Evolutionary conservation across 2,888 invertebrate species (phyloP).

Genomic region (Micropterix aruncella): DNA sequence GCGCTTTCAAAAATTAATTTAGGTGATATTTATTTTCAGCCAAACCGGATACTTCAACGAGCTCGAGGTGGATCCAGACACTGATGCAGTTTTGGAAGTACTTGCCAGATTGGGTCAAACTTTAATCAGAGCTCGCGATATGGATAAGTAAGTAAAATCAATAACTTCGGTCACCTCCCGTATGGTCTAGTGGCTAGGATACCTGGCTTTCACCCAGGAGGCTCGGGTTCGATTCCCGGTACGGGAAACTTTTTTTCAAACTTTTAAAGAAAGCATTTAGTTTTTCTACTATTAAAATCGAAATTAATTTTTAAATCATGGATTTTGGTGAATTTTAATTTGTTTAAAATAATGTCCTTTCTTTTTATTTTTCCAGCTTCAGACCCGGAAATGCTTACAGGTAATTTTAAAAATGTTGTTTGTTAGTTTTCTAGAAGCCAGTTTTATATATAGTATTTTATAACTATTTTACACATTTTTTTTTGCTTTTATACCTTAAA

Average conservation of each 20-base stretch:
- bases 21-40: conserved; percentile 19
- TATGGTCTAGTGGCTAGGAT: conserved; percentile 59
- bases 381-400: not conserved
- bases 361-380: no score
- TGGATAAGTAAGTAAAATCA: conserved; percentile 54
- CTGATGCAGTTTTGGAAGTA: conserved; percentile 65
- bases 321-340: no score
- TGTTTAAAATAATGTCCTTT: no score
- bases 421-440: no score
- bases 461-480: no score
- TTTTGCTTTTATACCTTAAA: no score
- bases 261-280: no score
- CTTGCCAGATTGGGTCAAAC: conserved; percentile 63
- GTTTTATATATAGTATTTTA: no score
- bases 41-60: conserved; percentile 36
- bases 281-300: no score
- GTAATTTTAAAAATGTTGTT: not conserved
- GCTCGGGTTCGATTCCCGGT: conserved; percentile 63
- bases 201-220: conserved; percentile 61
- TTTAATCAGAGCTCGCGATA: conserved; percentile 60
- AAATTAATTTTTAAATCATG: no score
- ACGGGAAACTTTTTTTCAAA: conserved; percentile 35
- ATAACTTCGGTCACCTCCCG: conserved; percentile 22
- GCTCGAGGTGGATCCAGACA: conserved; percentile 51
- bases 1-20: no score